These are phyloP conservation scores for Halcyon smyrnensis DNA, from an alignment of 2,797 vertebrate species.

Conservation along the genomic window DNA sequence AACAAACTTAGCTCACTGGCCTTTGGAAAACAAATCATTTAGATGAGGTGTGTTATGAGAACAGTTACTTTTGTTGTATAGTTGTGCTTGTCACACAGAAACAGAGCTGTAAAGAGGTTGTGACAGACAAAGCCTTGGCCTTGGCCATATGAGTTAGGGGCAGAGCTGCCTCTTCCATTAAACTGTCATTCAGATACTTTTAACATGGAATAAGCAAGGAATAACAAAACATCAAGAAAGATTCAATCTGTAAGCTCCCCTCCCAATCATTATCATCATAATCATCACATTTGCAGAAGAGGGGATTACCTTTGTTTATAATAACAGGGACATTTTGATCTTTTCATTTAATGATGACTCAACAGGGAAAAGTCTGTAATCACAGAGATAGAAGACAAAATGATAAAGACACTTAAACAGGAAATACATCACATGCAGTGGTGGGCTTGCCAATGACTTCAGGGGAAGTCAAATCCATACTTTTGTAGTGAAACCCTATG, in stretches of 20 bases:
- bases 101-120: background rate
- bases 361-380: background rate
- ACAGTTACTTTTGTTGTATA: background rate
- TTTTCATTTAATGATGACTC: background rate
- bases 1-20: background rate
- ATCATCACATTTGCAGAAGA: background rate
- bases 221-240: background rate
- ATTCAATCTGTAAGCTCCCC: background rate
- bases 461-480: background rate
- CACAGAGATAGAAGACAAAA: background rate
- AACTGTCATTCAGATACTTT: background rate
- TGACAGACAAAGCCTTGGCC: background rate
- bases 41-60: background rate
- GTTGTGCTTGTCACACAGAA: background rate
- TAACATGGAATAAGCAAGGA: background rate
- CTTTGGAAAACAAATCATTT: background rate
- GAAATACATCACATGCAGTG: background rate
- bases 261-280: too few species aligned
- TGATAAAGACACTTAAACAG: background rate
- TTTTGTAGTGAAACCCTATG: background rate
- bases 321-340: background rate
- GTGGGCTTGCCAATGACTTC: background rate
- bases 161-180: background rate
- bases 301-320: background rate
- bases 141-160: background rate